Evolutionary conservation across 2,797 vertebrate species (phyloP), one percentile per base, ranked within the genome.

Genomic region (Scyliorhinus canicula): DNA sequence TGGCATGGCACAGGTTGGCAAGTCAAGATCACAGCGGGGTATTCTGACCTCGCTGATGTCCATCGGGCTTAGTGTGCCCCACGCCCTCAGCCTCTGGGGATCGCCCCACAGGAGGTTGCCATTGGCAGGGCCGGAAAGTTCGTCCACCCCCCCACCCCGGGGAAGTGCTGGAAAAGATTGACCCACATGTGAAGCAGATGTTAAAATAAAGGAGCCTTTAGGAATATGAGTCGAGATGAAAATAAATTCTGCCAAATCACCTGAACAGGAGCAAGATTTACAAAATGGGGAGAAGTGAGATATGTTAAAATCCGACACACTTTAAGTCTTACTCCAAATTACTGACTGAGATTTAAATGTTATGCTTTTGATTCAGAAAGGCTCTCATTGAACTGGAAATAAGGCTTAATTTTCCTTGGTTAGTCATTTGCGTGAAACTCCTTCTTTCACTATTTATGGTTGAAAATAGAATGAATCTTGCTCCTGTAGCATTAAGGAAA

Each of bases 381-480:
- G 14, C 52, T 9, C 31, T 57, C 3, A n/a, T 11, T 50, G 21
- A 28, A 50, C 44, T n/a, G 85, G 85, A 35, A 88, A 57, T 24
- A 55, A 31, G 52, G 12, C 4, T 88, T 57, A 57, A 88, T 88
- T 88, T 88, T 52, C 52, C 52, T 7, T 57, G 31, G 52, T 14
- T 88, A 52, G n/a, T n/a, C 11, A 88, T 57, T 88, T 57, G 4
- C 85, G 57, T n/a, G 55, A 57, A 57, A 57, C 12, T 88, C 52
- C 52, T 88, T 57, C 57, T 31, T n/a, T 31, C 3, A 57, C 31
- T n/a, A 57, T n/a, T 88, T 57, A 14, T 57, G 31, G n/a, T 88
- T 88, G 55, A 86, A 55, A 55, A 88, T n/a, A 88, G 35, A 55
- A 84, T n/a, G n/a, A n/a, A n/a, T n/a, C n/a, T n/a, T n/a, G n/a